phyloP scores from a whole-genome alignment of 2,888 invertebrate species.

The Germaria angustata region DNA sequence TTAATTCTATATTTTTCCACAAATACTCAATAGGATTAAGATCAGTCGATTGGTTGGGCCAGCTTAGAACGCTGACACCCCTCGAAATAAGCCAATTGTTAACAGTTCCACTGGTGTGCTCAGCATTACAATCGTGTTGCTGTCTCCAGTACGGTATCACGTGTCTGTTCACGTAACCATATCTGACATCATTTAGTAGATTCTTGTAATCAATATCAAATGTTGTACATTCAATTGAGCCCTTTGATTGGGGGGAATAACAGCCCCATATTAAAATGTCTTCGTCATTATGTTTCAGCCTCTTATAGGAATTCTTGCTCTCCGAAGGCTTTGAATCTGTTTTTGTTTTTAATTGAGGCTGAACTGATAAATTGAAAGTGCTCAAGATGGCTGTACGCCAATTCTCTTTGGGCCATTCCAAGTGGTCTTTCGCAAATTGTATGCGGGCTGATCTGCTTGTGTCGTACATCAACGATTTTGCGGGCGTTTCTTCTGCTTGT shows the following conservation, averaged over 20 bases:
- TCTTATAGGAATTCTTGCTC: background rate
- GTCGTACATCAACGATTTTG: background rate
- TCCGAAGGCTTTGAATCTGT: background rate
- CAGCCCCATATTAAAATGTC: conserved; percentile 15
- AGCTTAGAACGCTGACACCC: conserved; percentile 1
- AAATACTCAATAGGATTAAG: conserved; percentile 31
- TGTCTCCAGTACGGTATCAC: background rate
- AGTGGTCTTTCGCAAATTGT: conserved; percentile 21
- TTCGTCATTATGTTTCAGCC: background rate
- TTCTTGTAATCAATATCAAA: background rate
- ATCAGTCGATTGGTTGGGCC: conserved; percentile 23
- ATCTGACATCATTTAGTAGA: conserved; percentile 9
- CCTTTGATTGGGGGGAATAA: background rate
- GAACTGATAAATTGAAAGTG: background rate
- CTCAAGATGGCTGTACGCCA: conserved; percentile 16
- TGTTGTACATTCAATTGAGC: background rate
- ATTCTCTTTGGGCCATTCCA: conserved; percentile 13
- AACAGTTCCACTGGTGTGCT: background rate
- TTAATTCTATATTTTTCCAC: conserved; percentile 18
- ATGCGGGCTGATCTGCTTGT: background rate
- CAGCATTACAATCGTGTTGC: background rate
- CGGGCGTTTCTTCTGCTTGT: background rate
- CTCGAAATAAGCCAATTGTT: background rate
- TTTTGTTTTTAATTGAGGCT: background rate
- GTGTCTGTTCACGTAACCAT: background rate